Percentiles rank a stretch among this genome's conserved stretches.
These are phyloP conservation scores for Isichthys henryi DNA, from an alignment of 2,113 vertebrate species.

Conservation along the genomic window DNA sequence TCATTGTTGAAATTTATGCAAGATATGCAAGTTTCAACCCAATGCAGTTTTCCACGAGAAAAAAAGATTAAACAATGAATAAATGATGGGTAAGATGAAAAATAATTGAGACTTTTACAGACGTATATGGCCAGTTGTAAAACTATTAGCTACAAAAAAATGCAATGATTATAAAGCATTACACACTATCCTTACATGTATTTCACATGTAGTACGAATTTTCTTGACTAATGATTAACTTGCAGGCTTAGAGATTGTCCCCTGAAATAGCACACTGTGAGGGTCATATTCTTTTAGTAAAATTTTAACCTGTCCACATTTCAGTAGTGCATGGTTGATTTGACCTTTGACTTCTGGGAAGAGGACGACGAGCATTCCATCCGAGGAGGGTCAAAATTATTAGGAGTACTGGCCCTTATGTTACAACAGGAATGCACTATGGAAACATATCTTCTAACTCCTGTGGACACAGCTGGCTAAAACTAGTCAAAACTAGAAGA, in stretches of 20 bases:
- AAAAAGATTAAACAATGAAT: not conserved
- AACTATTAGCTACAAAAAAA: not conserved
- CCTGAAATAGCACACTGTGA: not conserved
- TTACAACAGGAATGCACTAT: not conserved
- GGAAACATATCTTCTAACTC: not conserved
- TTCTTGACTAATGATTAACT: not conserved
- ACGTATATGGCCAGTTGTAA: not conserved
- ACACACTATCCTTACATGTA: not conserved
- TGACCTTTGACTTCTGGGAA: not conserved
- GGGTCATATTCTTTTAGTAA: not conserved
- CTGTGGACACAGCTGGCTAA: not conserved
- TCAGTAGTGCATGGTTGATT: not conserved
- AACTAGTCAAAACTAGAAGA: not conserved
- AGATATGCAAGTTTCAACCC: not conserved
- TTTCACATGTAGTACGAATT: not conserved
- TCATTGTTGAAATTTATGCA: not conserved
- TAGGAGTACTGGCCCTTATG: not conserved
- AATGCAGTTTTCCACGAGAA: not conserved
- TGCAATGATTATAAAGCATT: not conserved
- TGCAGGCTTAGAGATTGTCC: not conserved
- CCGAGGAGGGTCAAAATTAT: not conserved
- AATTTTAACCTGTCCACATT: slow-evolving; percentile 9
- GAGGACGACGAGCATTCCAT: not conserved
- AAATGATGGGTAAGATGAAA: not conserved
- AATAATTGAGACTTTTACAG: not conserved